Evolutionary conservation across 2,113 vertebrate species (phyloP).

Genomic region (Cynopterus brachyotis): DNA sequence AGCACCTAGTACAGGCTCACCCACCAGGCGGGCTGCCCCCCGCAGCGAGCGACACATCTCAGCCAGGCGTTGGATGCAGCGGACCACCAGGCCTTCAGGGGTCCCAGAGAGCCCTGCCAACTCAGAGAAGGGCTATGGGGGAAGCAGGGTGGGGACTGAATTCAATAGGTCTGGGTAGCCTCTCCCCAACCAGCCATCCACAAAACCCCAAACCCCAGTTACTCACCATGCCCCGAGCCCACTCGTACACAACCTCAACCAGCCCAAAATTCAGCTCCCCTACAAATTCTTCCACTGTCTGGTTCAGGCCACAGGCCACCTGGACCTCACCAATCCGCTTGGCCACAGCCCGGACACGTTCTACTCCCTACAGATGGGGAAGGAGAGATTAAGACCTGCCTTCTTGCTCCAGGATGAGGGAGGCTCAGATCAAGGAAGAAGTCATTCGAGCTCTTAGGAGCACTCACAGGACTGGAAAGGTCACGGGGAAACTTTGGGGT

Average conservation of each 20-base stretch:
- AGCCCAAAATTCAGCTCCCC: slow-evolving; percentile 95
- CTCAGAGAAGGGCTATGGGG: slow-evolving; percentile 90
- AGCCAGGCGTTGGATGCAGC: slow-evolving; percentile 94
- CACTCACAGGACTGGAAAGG: background rate
- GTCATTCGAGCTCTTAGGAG: background rate
- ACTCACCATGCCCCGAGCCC: slow-evolving; percentile 95
- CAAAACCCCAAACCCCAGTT: background rate
- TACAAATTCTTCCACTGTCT: slow-evolving; percentile 92
- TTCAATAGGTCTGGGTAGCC: background rate
- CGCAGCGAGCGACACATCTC: slow-evolving; percentile 94
- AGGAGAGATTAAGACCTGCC: background rate
- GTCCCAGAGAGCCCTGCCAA: slow-evolving; percentile 92
- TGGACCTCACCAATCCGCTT: slow-evolving; percentile 90
- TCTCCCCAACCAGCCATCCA: background rate
- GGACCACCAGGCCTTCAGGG: slow-evolving; percentile 94
- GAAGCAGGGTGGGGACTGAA: background rate
- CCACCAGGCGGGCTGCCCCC: slow-evolving; percentile 91
- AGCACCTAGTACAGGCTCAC: slow-evolving; percentile 92
- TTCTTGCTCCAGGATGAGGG: background rate
- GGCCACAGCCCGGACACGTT: slow-evolving; percentile 88
- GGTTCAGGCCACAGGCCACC: slow-evolving; percentile 88
- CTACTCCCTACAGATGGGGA: slow-evolving; percentile 83
- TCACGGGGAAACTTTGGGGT: background rate
- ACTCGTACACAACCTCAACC: slow-evolving; percentile 95
- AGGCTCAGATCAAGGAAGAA: background rate